Evolutionary conservation across 2,888 invertebrate genomes (phyloP).

Genomic region (Busseola fusca): DNA sequence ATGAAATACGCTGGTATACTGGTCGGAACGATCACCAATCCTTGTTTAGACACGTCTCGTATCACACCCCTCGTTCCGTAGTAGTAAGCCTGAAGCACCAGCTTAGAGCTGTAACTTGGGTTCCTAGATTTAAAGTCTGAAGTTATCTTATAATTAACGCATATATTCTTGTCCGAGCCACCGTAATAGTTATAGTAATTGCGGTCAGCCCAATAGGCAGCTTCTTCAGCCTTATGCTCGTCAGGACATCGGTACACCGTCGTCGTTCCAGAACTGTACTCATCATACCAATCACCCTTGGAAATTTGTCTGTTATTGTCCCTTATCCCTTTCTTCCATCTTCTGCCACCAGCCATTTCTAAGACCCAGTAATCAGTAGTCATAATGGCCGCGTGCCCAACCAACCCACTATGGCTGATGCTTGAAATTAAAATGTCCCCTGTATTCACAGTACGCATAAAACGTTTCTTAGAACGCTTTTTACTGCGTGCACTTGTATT

Average conservation of each 20-base stretch:
- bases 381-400: slow-evolving; percentile 77
- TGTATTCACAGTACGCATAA: slow-evolving; percentile 70
- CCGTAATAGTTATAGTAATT: slow-evolving; percentile 70
- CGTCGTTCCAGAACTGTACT: slow-evolving; percentile 69
- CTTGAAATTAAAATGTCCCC: slow-evolving; percentile 74
- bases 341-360: slow-evolving; percentile 73
- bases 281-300: slow-evolving; percentile 73
- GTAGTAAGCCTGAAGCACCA: slow-evolving; percentile 75
- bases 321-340: slow-evolving; percentile 66
- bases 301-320: slow-evolving; percentile 73
- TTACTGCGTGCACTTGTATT: slow-evolving; percentile 71
- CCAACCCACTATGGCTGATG: slow-evolving; percentile 65
- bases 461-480: slow-evolving; percentile 66
- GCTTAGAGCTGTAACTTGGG: slow-evolving; percentile 77
- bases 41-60: slow-evolving; percentile 49
- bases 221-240: slow-evolving; percentile 61
- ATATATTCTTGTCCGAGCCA: slow-evolving; percentile 67
- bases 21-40: slow-evolving; percentile 66
- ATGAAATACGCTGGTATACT: slow-evolving; percentile 72
- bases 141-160: slow-evolving; percentile 70
- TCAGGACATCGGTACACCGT: slow-evolving; percentile 73
- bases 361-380: slow-evolving; percentile 72
- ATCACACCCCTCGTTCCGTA: slow-evolving; percentile 70
- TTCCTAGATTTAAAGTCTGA: slow-evolving; percentile 65
- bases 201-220: slow-evolving; percentile 73